Base-by-base conservation (phyloP, 2,888 invertebrate species). In the Synergus gifuensis region DNA sequence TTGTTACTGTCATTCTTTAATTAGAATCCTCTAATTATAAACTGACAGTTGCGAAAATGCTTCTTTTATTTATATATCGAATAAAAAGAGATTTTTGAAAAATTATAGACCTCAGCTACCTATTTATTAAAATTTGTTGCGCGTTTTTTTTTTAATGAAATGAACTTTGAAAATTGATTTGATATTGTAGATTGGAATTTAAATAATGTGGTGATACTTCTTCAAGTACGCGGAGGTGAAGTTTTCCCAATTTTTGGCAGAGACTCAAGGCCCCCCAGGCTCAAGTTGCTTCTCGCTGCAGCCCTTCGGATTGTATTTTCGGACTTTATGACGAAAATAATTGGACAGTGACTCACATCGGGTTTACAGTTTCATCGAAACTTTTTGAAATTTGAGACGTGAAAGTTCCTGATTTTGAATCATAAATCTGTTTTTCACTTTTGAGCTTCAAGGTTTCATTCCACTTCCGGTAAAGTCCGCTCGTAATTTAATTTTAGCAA, bases 321-420 rank as follows among this genome's bases (percentile, higher is more conserved):
- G 87, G 91, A 89, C 86, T 88, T 91, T 89, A 90, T 89, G 90
- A 90, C 88, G 86, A 89, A 91, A 91, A 91, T 89, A 89, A 89
- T 90, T 87, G 86, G 85, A 83, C 82, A 83, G 85, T 91, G 91
- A 91, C 83, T 91, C 91, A 91, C 40, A n/a, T 73, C 40, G 73
- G 1, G 54, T 49, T 73, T 73, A 73, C 73, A 54, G 7, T 73
- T 73, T 58, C 73, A 73, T 73, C 73, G 54, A 73, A 73, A 73
- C 12, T 73, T 73, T 73, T 58, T 18, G 73, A 69, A 49, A 69
- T 73, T 73, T n/a, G 73, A 73, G 11, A 73, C 11, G 54, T 73
- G 54, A 36, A 73, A 54, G 54, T 73, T 73, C 54, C 54, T 22
- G 46, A 12, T 67, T 67, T 46, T 67, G 22, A 46, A 46, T 46